Evolutionary conservation across 2,113 vertebrate species (phyloP).

Genomic region (Mustela nigripes): DNA sequence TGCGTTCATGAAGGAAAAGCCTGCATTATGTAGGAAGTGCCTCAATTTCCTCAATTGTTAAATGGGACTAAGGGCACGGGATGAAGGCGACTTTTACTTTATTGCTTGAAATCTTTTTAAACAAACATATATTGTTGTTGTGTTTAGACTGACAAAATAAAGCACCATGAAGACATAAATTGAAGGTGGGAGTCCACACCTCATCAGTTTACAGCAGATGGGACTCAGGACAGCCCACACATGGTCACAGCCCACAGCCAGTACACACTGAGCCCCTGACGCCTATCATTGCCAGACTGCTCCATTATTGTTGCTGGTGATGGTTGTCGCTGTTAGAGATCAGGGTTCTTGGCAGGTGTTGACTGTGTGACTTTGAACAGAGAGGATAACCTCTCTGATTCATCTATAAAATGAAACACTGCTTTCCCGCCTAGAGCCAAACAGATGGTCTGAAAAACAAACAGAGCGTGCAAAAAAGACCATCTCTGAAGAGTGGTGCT

Average conservation of each 20-base stretch:
- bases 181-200: neutral
- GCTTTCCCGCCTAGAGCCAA: neutral
- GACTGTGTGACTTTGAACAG: neutral
- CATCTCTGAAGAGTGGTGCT: neutral
- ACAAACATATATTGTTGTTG: neutral
- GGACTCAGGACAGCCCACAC: too few relatives aligned
- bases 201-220: neutral
- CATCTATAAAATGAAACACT: neutral
- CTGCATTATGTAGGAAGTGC: neutral
- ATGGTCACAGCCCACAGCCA: fast-evolving
- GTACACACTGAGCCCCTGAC: fast-evolving
- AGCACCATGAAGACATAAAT: neutral
- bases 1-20: neutral
- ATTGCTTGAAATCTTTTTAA: neutral
- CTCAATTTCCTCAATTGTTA: neutral
- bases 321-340: neutral
- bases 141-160: neutral
- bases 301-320: fast-evolving
- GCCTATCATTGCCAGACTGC: neutral
- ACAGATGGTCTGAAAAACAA: neutral
- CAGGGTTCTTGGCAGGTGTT: neutral
- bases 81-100: neutral
- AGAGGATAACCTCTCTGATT: neutral
- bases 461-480: neutral
- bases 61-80: neutral